Conservation (phyloP, 2,113 vertebrate genomes). For the human (Homo sapiens) region GRCh38 chr13:47675001-47675500, state of each 20-base stretch:
- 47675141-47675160: neutral
- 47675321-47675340: neutral
- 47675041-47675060: neutral
- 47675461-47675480: fast-evolving
- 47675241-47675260: neutral
- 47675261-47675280: neutral
- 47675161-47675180: neutral
- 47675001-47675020: neutral
- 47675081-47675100: neutral
- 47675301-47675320: neutral
- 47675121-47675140: neutral
- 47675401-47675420: neutral
- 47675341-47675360: neutral
- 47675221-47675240: neutral
- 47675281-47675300: neutral
- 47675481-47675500: neutral
- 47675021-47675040: neutral
- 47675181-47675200: neutral
- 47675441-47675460: neutral
- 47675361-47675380: neutral
- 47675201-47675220: neutral
- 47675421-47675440: neutral
- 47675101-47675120: neutral
- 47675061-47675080: neutral
- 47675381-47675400: neutral